Base-by-base conservation (phyloP, 2,113 vertebrate genomes). In the Suricata suricatta region DNA sequence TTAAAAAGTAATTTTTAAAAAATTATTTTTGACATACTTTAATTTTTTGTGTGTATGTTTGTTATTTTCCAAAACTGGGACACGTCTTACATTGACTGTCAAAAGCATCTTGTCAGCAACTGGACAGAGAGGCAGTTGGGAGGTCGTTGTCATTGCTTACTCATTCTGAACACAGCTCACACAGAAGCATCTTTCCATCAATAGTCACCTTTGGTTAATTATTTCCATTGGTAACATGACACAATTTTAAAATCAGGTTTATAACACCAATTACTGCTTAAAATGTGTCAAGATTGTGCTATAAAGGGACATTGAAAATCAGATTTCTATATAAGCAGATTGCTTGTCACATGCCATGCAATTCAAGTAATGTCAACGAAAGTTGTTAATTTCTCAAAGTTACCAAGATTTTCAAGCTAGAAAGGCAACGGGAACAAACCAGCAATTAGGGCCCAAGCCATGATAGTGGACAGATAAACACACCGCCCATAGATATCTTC, bases 81-180 rank as follows among this genome's bases (percentile, higher is more conserved):
- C 69, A 23, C 14, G 21, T 7, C 33, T 72, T 60, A 21, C 29
- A 41, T 0, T 15, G 17, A 76, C 47, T 76, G 29, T 33, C 47
- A 77, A 60, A 83, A 93, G 13, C 25, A 50, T 15, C 14, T 25
- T 66, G 8, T 84, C 50, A 57, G 3, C 9, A 23, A 6, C 2
- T 3, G 52, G 21, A 9, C 10, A 47, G 29, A 68, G 23, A 29
- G 29, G 54, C 12, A 13, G 41, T 5, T 7, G 5, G 7, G 8
- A 41, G 7, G 10, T 1, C 1, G 13, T 10, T 31, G 25, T 66
- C 5, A 31, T 14, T 1, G 8, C 2, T 33, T 19, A 11, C 0
- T n/a, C 63, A 44, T 27, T 14, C 19, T 15, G 17, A 85, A 27
- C 69, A 35, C 5, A 57, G 63, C 41, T 71, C 33, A 13, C 0